Evolutionary conservation across 2,888 invertebrate species (phyloP).

Genomic region (Phytoseiulus persimilis): DNA sequence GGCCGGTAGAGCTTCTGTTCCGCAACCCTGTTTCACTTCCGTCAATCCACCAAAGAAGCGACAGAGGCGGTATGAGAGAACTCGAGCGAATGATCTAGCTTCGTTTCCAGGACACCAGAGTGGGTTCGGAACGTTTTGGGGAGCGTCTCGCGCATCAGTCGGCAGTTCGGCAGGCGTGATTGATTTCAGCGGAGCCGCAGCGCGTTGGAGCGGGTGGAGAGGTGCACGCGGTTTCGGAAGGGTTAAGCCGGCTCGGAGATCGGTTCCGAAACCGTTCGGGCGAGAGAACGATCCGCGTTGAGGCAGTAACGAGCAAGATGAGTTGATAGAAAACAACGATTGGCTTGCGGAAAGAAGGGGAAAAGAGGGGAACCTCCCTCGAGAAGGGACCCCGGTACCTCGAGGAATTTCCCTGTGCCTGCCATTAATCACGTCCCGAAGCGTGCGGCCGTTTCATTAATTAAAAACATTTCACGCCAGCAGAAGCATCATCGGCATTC

Average conservation of each 20-base stretch:
- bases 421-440: neutral
- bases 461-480: neutral
- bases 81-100: neutral
- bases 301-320: neutral
- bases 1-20: neutral
- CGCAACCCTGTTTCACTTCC: neutral
- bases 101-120: neutral
- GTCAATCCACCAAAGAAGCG: neutral
- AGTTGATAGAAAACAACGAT: neutral
- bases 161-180: neutral
- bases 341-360: neutral
- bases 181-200: neutral
- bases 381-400: neutral
- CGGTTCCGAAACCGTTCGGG: no score
- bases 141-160: neutral
- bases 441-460: neutral
- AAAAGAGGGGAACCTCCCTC: neutral
- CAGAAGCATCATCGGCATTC: conserved; percentile 5
- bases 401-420: neutral
- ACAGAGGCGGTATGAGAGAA: neutral
- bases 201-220: neutral
- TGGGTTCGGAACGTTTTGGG: neutral
- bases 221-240: neutral
- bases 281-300: neutral
- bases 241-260: neutral